Evolutionary conservation across 2,797 vertebrate genomes (phyloP), one percentile per base, ranked within the genome.

Genomic region (Malurus leucopterus): DNA sequence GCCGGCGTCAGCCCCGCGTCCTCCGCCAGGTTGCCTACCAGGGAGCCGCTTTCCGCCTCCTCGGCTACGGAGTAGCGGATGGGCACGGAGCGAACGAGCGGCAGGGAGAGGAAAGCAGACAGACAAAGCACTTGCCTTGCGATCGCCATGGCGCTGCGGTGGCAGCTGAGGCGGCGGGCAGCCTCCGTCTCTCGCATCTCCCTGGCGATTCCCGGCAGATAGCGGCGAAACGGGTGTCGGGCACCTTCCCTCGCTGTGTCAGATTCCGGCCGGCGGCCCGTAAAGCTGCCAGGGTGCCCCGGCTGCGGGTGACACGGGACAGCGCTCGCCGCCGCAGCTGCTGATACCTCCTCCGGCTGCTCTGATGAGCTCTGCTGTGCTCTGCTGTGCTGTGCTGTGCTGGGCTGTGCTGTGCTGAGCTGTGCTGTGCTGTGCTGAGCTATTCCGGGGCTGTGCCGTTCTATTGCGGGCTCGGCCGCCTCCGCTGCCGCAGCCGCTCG

Each of bases 111-210:
- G 14, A 95, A 73, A 91, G 91, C 91, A 76, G n/a, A 91, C 78
- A 95, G 58, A 24, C 18, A 95, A 49, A 85, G 76, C 82, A 95
- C 95, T 96, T 95, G 96, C 95, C 95, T 96, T 93, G 86, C 72
- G 22, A 22, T 26, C 18, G 41, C 76, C 82, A 90, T 90, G 58
- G 43, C 19, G 43, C 19, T 14, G 43, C 41, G n/a, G n/a, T n/a
- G 41, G 41, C 43, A 18, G 43, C 43, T 18, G 43, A 18, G 43
- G 43, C 43, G 19, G 40, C 12, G 40, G 12, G 12, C 40, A 44
- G 43, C 11, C 43, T 20, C 43, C 13, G 43, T 44, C 43, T 44
- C 43, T 8, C 8, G 43, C 19, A 44, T 44, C 13, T 44, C 43
- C 43, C 43, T 10, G 43, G 19, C 43, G 43, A 21, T 21, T 44